A percentile compares a stretch with the other conserved stretches of the same genome.
Conservation (phyloP, 2,888 invertebrate genomes). For the Caenorhabditis uteleia region DNA sequence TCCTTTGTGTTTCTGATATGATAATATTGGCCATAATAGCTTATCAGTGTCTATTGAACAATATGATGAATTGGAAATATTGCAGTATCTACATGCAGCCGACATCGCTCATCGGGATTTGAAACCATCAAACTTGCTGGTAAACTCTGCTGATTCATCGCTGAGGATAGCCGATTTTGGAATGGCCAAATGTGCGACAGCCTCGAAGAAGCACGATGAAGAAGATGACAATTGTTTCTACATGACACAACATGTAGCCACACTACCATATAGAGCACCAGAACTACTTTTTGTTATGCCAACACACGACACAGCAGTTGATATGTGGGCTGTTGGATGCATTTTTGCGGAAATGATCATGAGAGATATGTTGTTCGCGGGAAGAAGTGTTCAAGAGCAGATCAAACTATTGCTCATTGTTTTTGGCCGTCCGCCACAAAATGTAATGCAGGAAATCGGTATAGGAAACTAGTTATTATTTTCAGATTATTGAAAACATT, state of each 20-base stretch:
- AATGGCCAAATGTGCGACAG: constrained; percentile 62
- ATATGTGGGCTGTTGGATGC: constrained; percentile 68
- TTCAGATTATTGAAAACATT: constrained; percentile 57
- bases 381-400: constrained; percentile 62
- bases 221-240: constrained; percentile 67
- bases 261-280: constrained; percentile 65
- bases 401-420: constrained; percentile 60
- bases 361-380: constrained; percentile 60
- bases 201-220: constrained; percentile 48
- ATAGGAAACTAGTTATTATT: too few relatives aligned
- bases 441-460: too few relatives aligned
- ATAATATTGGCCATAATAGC: too few relatives aligned
- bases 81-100: constrained; percentile 64
- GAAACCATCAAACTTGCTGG: constrained; percentile 65
- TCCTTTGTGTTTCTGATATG: too few relatives aligned
- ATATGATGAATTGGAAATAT: too few relatives aligned
- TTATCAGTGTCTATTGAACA: too few relatives aligned
- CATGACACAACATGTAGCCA: constrained; percentile 67
- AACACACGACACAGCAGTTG: constrained; percentile 65
- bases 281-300: constrained; percentile 65
- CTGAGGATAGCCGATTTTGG: constrained; percentile 64
- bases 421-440: constrained; percentile 59
- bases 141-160: constrained; percentile 54
- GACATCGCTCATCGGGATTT: constrained; percentile 65
- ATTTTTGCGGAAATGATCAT: constrained; percentile 66